Evolutionary conservation across 1,140 invertebrate species (phyloP), one percentile per base, ranked within the genome.

Genomic region (Atta cephalotes): DNA sequence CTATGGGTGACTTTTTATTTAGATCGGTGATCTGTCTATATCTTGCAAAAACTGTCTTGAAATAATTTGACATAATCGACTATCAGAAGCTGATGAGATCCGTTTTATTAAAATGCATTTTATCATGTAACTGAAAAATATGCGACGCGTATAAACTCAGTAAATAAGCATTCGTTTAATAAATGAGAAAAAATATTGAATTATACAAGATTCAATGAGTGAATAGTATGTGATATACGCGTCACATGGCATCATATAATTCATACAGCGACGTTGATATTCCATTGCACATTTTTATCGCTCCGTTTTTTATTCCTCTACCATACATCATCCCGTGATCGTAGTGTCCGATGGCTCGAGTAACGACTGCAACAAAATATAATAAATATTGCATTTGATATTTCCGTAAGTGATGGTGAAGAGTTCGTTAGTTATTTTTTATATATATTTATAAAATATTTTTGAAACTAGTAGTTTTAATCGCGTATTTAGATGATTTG

Each of bases 331-430:
- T 76, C 12, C 39, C n/a, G 39, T 53, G 25, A 74, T 74, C 68
- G 68, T 74, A 82, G 53, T 62, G 53, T 51, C 56, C 56, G 70
- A 76, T 84, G 39, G 25, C 28, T 74, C 70, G 70, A 62, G 62
- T 84, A 84, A 84, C 70, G 56, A 58, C 65, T 81, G 51, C 16
- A 72, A 76, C 70, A 31, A 76, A 84, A 84, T 84, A 76, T 72
- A 84, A 84, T 84, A 84, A 84, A 84, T 76, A 62, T 74, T 49
- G 80, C 74, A 62, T 56, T 84, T 14, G 51, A 45, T 76, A 84
- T 76, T 76, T 76, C 56, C 39, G 25, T 49, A 72, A 58, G 68
- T 70, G 51, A 72, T 84, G 45, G 25, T 12, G 28, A 14, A 25
- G 39, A 53, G 53, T 74, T 82, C 3, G 56, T 74, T 76, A 74